phyloP scores from a whole-genome alignment of 2,888 invertebrate genomes.

The Ypsolopha sequella region DNA sequence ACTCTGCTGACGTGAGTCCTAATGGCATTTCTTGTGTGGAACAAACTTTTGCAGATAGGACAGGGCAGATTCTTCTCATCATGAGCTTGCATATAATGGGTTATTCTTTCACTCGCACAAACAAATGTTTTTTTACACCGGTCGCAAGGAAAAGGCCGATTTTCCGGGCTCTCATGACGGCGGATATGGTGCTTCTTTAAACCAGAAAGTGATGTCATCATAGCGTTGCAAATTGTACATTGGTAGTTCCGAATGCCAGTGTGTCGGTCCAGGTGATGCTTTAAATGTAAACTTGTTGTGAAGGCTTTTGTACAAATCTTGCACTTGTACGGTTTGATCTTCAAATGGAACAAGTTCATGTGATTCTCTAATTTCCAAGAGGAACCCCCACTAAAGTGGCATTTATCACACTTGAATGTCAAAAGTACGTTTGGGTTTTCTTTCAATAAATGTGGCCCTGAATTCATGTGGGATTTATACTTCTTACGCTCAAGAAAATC shows the following conservation, averaged over 20 bases:
- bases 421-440: slow-evolving; percentile 2
- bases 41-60: background rate
- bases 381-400: background rate
- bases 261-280: slow-evolving; percentile 8
- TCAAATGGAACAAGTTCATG: slow-evolving; percentile 2
- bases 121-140: slow-evolving; percentile 32
- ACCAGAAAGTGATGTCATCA: background rate
- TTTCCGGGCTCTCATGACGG: background rate
- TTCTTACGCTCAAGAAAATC: slow-evolving; percentile 14
- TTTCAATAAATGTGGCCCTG: slow-evolving; percentile 5
- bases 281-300: slow-evolving; percentile 31
- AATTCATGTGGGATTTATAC: slow-evolving; percentile 7
- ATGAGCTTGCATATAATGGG: background rate
- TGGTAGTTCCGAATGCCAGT: background rate
- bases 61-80: background rate
- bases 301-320: slow-evolving; percentile 29
- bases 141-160: slow-evolving; percentile 17
- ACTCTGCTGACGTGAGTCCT: background rate
- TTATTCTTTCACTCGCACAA: slow-evolving; percentile 26
- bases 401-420: background rate
- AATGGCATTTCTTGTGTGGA: background rate
- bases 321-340: slow-evolving; percentile 24
- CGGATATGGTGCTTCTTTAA: background rate
- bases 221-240: background rate
- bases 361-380: background rate